These are phyloP conservation scores for Caenorhabditis wallacei DNA, from an alignment of 2,888 invertebrate genomes.

Conservation along the genomic window DNA sequence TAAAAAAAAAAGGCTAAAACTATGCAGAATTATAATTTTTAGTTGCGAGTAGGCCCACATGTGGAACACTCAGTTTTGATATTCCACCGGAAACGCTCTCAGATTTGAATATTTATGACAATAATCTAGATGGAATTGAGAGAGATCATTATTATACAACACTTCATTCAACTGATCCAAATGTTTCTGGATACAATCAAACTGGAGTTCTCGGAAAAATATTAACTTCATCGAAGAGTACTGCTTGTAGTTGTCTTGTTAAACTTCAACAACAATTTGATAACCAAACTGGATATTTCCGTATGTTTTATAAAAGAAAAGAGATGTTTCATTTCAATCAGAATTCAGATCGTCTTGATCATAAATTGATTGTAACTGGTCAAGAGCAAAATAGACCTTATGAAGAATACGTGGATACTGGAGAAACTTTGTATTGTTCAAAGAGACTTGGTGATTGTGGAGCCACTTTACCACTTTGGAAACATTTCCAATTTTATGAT, in stretches of 20 bases:
- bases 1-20: background rate
- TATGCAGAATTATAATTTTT: background rate
- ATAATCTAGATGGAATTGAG: conserved; percentile 60
- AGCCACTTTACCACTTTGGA: conserved; percentile 73
- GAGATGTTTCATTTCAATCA: conserved; percentile 1
- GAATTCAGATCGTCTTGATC: conserved; percentile 71
- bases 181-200: conserved; percentile 56
- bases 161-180: conserved; percentile 43
- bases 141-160: conserved; percentile 75
- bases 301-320: conserved; percentile 49
- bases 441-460: conserved; percentile 72
- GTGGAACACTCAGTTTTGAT: conserved; percentile 52
- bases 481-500: conserved; percentile 71
- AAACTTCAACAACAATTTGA: conserved; percentile 71
- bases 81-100: conserved; percentile 51
- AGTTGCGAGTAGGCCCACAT: conserved; percentile 50
- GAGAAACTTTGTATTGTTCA: conserved; percentile 72
- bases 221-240: conserved; percentile 61
- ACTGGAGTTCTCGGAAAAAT: conserved; percentile 68
- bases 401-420: conserved; percentile 68
- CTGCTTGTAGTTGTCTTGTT: conserved; percentile 70
- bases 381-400: conserved; percentile 66
- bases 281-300: conserved; percentile 70
- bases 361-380: conserved; percentile 69
- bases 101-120: conserved; percentile 68